Conservation (phyloP, 2,113 vertebrate genomes). For the Ictidomys tridecemlineatus region DNA sequence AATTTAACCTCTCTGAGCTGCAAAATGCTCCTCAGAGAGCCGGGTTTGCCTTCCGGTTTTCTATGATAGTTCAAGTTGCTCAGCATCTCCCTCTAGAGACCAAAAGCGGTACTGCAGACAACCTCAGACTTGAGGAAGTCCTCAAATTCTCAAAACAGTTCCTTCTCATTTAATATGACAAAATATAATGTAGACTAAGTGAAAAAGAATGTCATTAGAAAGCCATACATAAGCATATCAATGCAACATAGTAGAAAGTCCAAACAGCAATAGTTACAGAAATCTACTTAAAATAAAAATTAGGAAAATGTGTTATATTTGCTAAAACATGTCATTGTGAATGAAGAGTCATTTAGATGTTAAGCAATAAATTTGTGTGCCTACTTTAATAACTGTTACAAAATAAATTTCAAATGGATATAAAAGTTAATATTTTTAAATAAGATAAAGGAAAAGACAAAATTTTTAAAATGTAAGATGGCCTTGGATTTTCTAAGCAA, state of each 20-base stretch:
- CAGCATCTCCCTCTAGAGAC: not conserved
- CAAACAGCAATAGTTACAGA: not conserved
- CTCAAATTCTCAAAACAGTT: not conserved
- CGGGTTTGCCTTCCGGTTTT: not conserved
- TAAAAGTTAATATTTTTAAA: not conserved
- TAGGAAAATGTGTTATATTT: not conserved
- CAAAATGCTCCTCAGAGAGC: not conserved
- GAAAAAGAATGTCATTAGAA: not conserved
- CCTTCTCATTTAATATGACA: not conserved
- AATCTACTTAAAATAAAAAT: not conserved
- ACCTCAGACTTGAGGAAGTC: not conserved
- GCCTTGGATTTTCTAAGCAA: not conserved
- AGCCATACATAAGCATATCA: not conserved
- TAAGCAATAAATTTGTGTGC: not conserved
- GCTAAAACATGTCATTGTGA: not conserved
- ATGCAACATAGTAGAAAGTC: not conserved
- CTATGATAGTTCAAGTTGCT: not conserved
- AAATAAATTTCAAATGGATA: not conserved
- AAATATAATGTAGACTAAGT: not conserved
- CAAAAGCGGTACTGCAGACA: not conserved
- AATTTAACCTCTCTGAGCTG: not conserved
- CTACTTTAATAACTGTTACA: not conserved
- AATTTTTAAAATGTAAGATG: not conserved
- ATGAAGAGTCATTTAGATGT: not conserved
- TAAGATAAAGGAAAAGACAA: not conserved